These are phyloP conservation scores for Imbricaverruca yamaguchii DNA, from an alignment of 2,888 invertebrate species.

Conservation along the genomic window DNA sequence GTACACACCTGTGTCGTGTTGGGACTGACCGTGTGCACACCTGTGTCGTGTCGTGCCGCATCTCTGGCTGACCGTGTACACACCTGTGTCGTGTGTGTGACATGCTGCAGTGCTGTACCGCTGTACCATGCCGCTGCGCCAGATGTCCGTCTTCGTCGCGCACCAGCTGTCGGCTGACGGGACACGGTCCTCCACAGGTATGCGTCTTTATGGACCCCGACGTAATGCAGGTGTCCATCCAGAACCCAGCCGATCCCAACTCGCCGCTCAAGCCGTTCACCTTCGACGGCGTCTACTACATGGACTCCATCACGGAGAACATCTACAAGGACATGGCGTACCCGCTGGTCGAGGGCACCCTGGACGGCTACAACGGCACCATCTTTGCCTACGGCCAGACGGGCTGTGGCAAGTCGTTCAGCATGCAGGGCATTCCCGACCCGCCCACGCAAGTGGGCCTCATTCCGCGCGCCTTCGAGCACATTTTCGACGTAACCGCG, in stretches of 20 bases:
- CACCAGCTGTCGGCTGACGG: too few species aligned
- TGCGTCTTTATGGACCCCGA: constrained; percentile 56
- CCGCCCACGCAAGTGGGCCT: constrained; percentile 46
- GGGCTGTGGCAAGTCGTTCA: constrained; percentile 82
- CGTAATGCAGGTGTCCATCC: constrained; percentile 50
- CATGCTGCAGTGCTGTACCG: too few species aligned
- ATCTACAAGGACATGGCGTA: constrained; percentile 82
- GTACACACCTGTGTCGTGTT: too few species aligned
- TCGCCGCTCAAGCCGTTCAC: constrained; percentile 61
- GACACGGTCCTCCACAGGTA: constrained; percentile 44
- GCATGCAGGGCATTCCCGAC: constrained; percentile 67
- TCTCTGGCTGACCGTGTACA: too few species aligned
- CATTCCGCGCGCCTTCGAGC: constrained; percentile 64
- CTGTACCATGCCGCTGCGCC: too few species aligned
- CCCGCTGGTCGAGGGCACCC: constrained; percentile 71
- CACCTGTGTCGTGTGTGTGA: too few species aligned
- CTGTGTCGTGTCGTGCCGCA: too few species aligned
- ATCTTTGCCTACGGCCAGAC: constrained; percentile 92
- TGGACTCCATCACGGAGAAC: constrained; percentile 67
- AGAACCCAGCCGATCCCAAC: constrained; percentile 52
- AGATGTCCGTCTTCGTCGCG: too few species aligned
- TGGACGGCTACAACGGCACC: constrained; percentile 87
- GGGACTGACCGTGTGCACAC: too few species aligned
- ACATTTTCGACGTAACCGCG: constrained; percentile 71
- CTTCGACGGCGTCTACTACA: constrained; percentile 76